Conservation (phyloP, 2,797 vertebrate genomes). For the Lagodon rhomboides region DNA sequence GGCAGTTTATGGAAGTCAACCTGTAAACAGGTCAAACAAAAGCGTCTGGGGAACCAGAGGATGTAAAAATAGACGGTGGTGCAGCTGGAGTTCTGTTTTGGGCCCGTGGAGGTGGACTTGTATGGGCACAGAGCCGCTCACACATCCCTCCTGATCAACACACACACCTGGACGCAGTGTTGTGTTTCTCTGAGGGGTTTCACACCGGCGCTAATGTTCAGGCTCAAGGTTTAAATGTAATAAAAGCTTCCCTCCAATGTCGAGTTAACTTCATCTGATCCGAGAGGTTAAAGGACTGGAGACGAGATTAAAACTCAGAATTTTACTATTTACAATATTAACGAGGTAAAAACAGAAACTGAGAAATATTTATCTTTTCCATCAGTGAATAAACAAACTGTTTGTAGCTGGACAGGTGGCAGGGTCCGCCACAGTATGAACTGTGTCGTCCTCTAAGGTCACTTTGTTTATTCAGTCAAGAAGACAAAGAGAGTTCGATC, state of each 20-base stretch:
- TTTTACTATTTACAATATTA: too few species aligned
- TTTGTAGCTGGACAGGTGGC: too few species aligned
- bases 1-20: conserved; percentile 52
- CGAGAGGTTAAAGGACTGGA: too few species aligned
- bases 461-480: too few species aligned
- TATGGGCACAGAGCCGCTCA: conserved; percentile 42
- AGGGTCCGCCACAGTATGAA: too few species aligned
- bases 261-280: too few species aligned
- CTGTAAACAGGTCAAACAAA: conserved; percentile 67
- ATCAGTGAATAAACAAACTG: too few species aligned
- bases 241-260: neutral
- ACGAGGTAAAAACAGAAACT: too few species aligned
- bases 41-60: conserved; percentile 24
- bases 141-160: neutral
- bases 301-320: too few species aligned
- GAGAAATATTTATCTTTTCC: too few species aligned
- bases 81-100: conserved; percentile 24
- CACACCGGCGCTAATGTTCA: neutral
- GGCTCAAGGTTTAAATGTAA: neutral
- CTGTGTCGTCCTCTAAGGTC: too few species aligned
- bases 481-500: too few species aligned
- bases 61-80: conserved; percentile 63
- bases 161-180: conserved; percentile 5
- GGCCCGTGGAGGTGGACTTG: conserved; percentile 44
- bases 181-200: neutral